A percentile compares a stretch with the other conserved stretches of the same genome.
Evolutionary conservation across 2,113 vertebrate genomes (phyloP).

Genomic region (Upupa epops): DNA sequence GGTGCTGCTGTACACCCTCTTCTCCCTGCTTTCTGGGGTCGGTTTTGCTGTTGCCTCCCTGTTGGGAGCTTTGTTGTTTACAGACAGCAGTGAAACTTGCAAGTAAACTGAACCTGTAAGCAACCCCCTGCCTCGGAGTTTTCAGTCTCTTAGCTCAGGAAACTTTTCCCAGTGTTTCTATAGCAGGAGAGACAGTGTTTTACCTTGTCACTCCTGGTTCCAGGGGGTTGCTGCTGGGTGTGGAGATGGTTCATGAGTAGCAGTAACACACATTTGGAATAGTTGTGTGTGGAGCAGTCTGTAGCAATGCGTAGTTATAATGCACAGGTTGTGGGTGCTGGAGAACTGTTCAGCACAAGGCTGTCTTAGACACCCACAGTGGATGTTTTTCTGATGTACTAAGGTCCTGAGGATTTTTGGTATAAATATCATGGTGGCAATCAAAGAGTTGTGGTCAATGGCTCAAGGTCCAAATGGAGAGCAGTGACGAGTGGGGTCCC

Average conservation of each 20-base stretch:
- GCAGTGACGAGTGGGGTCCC: no score
- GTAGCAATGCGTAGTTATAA: not conserved
- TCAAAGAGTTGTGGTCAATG: no score
- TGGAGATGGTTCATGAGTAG: not conserved
- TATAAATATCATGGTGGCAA: not conserved
- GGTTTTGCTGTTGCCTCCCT: no score
- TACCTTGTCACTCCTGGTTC: not conserved
- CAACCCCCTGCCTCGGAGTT: not conserved
- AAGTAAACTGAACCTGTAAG: not conserved
- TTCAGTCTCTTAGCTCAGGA: not conserved
- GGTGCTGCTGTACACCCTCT: no score
- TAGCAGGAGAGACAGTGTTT: not conserved
- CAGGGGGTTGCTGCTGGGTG: not conserved
- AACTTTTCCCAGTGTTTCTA: not conserved
- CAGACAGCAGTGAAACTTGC: not conserved
- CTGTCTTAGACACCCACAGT: not conserved
- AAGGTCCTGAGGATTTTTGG: not conserved
- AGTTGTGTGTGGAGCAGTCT: not conserved
- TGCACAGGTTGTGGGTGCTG: not conserved
- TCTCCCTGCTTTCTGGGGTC: no score
- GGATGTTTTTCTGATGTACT: not conserved
- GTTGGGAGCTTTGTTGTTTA: no score
- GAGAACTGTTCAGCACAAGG: not conserved
- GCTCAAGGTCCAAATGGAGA: no score
- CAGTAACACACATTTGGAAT: not conserved